Conservation (phyloP, 2,797 vertebrate genomes). For the Falco cherrug region DNA sequence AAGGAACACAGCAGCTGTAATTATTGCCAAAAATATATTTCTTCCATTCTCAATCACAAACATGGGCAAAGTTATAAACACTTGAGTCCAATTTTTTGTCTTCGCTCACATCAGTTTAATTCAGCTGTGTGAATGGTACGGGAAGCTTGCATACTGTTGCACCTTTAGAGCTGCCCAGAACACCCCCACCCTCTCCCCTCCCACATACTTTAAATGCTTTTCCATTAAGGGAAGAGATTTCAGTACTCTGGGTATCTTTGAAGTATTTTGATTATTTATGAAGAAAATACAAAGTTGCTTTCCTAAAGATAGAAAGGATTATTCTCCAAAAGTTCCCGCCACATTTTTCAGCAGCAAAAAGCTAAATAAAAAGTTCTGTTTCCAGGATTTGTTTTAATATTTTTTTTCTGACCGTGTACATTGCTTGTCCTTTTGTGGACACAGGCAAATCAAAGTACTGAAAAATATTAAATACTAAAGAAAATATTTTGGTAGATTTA, state of each 20-base stretch:
- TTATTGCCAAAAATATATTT: not conserved
- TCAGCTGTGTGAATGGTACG: not conserved
- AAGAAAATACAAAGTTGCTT: not conserved
- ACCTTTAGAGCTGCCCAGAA: not conserved
- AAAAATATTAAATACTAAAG: not conserved
- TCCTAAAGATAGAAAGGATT: not conserved
- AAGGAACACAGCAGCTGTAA: not conserved
- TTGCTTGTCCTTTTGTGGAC: not conserved
- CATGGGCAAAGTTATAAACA: fast-evolving
- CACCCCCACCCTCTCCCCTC: not conserved
- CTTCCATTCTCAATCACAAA: not conserved
- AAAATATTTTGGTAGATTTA: not conserved
- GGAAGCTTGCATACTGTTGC: fast-evolving
- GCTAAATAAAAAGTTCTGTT: not conserved
- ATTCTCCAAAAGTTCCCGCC: not conserved
- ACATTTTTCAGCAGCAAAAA: not conserved
- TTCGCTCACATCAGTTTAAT: not conserved
- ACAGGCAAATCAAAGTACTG: not conserved
- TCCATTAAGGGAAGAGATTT: not conserved
- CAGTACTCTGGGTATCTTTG: too few relatives aligned
- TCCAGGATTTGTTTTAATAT: too few relatives aligned
- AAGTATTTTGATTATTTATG: not conserved
- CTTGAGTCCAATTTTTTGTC: not conserved
- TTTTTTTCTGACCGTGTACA: not conserved
- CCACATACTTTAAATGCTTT: not conserved